A percentile compares a stretch with the other conserved stretches of the same genome.
Evolutionary conservation across 1,140 invertebrate species (phyloP).

Genomic region (Pristionchus pacificus): DNA sequence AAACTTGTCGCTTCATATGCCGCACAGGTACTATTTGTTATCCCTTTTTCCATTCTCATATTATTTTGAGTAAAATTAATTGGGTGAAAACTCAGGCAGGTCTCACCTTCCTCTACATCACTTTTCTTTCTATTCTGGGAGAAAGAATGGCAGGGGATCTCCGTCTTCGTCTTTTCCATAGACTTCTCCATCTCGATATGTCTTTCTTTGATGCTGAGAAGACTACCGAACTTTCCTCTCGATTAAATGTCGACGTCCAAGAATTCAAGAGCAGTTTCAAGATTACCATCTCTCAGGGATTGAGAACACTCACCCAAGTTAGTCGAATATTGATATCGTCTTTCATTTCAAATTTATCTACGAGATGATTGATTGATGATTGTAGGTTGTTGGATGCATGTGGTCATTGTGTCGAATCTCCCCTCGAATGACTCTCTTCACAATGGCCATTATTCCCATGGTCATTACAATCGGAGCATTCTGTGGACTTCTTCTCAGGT

Average conservation of each 20-base stretch:
- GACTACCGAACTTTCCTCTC: constrained; percentile 70
- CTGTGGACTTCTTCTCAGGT: constrained; percentile 71
- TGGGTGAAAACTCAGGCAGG: constrained; percentile 72
- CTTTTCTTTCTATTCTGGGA: constrained; percentile 76
- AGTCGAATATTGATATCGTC: constrained; percentile 17
- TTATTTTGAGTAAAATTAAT: no score
- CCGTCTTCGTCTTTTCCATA: constrained; percentile 75
- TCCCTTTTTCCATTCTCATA: no score
- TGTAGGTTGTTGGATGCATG: constrained; percentile 72
- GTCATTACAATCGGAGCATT: constrained; percentile 74
- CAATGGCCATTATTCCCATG: constrained; percentile 75
- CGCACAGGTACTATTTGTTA: constrained; percentile 66
- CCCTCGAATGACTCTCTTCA: constrained; percentile 77
- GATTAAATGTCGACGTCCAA: constrained; percentile 84
- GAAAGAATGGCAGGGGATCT: constrained; percentile 77
- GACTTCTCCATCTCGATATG: constrained; percentile 80
- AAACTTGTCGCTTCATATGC: constrained; percentile 69
- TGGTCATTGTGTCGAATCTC: constrained; percentile 76
- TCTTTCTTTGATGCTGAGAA: constrained; percentile 75
- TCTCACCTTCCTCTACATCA: constrained; percentile 84
- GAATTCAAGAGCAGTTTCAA: constrained; percentile 96
- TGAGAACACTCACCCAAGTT: constrained; percentile 77
- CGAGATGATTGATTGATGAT: constrained; percentile 26
- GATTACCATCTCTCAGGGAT: constrained; percentile 79
- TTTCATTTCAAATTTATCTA: no score